phyloP scores from a whole-genome alignment of 2,797 vertebrate genomes.

The Bradypus variegatus region DNA sequence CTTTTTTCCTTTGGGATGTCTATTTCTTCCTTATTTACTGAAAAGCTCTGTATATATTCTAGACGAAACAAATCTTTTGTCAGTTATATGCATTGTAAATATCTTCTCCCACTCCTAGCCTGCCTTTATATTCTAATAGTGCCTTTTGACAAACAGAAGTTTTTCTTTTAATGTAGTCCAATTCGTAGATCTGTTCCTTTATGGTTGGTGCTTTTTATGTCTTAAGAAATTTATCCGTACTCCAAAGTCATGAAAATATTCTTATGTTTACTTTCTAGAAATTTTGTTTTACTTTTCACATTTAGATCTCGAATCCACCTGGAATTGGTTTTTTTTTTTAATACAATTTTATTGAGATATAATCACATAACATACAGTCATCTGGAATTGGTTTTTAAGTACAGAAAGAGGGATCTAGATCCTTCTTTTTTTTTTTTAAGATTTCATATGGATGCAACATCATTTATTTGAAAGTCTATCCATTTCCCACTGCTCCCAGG shows the following conservation, averaged over 20 bases:
- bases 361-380: too few relatives aligned
- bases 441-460: background rate
- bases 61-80: background rate
- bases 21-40: too few relatives aligned
- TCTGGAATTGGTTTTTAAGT: background rate
- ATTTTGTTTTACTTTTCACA: background rate
- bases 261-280: background rate
- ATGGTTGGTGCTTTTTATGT: background rate
- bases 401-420: background rate
- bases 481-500: background rate
- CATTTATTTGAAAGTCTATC: background rate
- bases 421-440: background rate
- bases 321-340: background rate
- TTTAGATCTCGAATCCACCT: background rate
- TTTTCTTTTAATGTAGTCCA: background rate
- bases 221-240: background rate
- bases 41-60: background rate
- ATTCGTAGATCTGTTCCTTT: background rate
- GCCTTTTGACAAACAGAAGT: too few relatives aligned
- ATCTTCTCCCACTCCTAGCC: background rate
- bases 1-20: too few relatives aligned
- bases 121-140: background rate
- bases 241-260: background rate
- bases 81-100: background rate
- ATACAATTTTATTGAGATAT: too few relatives aligned